Conservation (phyloP, 2,888 invertebrate genomes). For the Eilema depressum region DNA sequence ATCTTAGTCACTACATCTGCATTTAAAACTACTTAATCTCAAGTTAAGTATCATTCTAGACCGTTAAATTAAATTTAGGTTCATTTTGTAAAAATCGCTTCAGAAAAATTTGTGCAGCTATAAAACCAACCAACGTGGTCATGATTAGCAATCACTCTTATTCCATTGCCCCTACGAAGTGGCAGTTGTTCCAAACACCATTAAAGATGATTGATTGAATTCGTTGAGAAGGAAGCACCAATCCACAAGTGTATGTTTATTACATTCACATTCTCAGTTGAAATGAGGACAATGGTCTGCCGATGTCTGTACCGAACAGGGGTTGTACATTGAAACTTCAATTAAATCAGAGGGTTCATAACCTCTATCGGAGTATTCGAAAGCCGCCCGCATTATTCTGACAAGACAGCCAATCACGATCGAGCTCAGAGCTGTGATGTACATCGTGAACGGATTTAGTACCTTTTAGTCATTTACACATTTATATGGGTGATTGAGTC, state of each 20-base stretch:
- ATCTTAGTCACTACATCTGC: no score
- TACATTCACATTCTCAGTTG: slow-evolving; percentile 54
- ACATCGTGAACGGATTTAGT: slow-evolving; percentile 67
- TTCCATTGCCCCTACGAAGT: background rate
- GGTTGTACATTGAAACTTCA: slow-evolving; percentile 73
- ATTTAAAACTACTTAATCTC: no score
- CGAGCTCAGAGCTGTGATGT: slow-evolving; percentile 65
- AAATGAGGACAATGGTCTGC: slow-evolving; percentile 62
- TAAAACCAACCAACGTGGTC: background rate
- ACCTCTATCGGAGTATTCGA: slow-evolving; percentile 66
- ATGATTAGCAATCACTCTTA: slow-evolving; percentile 1
- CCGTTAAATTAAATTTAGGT: no score
- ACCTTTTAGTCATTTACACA: slow-evolving; percentile 49
- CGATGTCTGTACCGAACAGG: slow-evolving; percentile 48
- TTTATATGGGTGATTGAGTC: slow-evolving; percentile 2
- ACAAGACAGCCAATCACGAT: slow-evolving; percentile 75
- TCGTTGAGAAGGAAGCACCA: slow-evolving; percentile 37
- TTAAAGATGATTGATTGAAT: slow-evolving; percentile 34
- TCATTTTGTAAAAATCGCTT: background rate
- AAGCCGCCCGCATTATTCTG: slow-evolving; percentile 79
- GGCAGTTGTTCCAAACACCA: slow-evolving; percentile 14
- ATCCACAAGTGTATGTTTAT: slow-evolving; percentile 41
- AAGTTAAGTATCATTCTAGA: no score
- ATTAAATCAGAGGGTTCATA: slow-evolving; percentile 83
- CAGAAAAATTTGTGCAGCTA: background rate